A percentile compares a stretch with the other conserved stretches of the same genome.
Evolutionary conservation across 1,140 invertebrate species (phyloP).

Genomic region (Reticulitermes speratus): DNA sequence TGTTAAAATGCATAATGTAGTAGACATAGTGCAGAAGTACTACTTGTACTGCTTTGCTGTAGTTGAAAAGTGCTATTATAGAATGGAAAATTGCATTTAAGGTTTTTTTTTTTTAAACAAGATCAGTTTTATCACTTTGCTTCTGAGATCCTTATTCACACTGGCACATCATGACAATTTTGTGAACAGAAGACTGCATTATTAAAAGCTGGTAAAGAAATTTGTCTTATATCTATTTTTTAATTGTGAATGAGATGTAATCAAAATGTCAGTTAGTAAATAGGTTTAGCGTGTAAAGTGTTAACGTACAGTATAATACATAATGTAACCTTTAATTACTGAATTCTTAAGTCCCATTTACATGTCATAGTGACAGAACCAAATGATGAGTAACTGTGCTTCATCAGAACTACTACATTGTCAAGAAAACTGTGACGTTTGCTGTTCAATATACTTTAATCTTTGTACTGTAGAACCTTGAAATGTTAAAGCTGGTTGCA

Average conservation of each 20-base stretch:
- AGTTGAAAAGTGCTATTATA: too few species aligned
- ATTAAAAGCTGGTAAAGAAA: neutral
- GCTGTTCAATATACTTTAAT: neutral
- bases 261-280: neutral
- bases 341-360: neutral
- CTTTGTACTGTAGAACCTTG: neutral
- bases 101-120: too few species aligned
- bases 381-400: neutral
- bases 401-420: neutral
- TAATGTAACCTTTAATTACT: neutral
- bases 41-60: too few species aligned
- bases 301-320: neutral
- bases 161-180: too few species aligned
- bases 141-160: too few species aligned
- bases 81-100: too few species aligned
- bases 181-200: too few species aligned
- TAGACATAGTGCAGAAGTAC: too few species aligned
- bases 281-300: neutral
- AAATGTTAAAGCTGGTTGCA: neutral
- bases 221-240: neutral
- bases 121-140: too few species aligned
- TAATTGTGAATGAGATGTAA: conserved; percentile 6
- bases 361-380: neutral
- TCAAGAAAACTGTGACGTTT: neutral
- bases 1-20: too few species aligned